These are phyloP conservation scores for Drosophila tristis DNA, from an alignment of 1,140 invertebrate genomes.

Conservation along the genomic window DNA sequence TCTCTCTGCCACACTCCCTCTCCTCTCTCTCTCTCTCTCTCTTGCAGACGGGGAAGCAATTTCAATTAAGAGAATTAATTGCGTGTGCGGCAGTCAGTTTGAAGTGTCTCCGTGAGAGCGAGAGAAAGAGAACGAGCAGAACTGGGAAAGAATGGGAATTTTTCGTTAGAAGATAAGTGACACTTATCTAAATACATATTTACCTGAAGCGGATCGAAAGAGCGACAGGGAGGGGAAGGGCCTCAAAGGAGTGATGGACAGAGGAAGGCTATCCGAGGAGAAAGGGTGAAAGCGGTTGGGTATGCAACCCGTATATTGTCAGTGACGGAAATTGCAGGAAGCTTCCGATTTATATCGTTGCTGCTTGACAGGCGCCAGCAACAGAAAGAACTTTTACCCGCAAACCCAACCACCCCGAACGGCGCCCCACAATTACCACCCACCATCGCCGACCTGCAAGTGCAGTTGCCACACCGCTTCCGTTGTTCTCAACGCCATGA, in stretches of 20 bases:
- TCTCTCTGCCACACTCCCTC: too few relatives aligned
- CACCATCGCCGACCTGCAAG: slow-evolving; percentile 28
- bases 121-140: neutral
- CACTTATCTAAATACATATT: slow-evolving; percentile 82
- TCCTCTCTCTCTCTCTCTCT: too few relatives aligned
- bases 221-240: neutral
- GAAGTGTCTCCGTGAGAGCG: slow-evolving; percentile 29
- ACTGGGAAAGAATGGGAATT: slow-evolving; percentile 31
- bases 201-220: slow-evolving; percentile 28
- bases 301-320: slow-evolving; percentile 65
- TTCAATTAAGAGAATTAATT: slow-evolving; percentile 81
- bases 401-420: neutral
- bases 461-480: slow-evolving; percentile 47
- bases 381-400: slow-evolving; percentile 40
- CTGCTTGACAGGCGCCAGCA: slow-evolving; percentile 67
- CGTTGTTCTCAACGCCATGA: slow-evolving; percentile 42
- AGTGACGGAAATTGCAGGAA: slow-evolving; percentile 51
- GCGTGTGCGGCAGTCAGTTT: slow-evolving; percentile 73
- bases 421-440: slow-evolving; percentile 24
- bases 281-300: too few relatives aligned
- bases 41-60: slow-evolving; percentile 51
- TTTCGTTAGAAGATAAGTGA: slow-evolving; percentile 55
- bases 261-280: neutral
- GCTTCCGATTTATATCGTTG: slow-evolving; percentile 66
- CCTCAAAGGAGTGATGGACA: neutral